Evolutionary conservation across 2,888 invertebrate species (phyloP).

Genomic region (Leptarthrus brevirostris): DNA sequence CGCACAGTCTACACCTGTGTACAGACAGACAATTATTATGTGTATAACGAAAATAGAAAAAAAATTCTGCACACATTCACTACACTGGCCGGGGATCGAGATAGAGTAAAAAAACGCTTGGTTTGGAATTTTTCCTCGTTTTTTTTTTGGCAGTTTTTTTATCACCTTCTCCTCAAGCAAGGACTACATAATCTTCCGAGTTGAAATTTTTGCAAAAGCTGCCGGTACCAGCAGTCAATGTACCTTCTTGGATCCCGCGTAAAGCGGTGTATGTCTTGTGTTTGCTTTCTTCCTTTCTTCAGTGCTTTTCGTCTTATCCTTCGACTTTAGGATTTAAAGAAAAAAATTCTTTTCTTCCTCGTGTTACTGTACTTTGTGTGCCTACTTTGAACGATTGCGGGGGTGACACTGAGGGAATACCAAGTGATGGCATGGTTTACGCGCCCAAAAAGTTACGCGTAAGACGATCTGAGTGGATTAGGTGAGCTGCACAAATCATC

Average conservation of each 20-base stretch:
- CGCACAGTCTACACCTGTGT: slow-evolving; percentile 40
- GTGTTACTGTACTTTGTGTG: slow-evolving; percentile 18
- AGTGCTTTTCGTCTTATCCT: slow-evolving; percentile 44
- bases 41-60: slow-evolving; percentile 40
- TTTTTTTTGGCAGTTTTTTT: slow-evolving; percentile 27
- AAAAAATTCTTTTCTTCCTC: slow-evolving; percentile 15
- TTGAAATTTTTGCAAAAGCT: slow-evolving; percentile 37
- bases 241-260: slow-evolving; percentile 16
- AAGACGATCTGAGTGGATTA: slow-evolving; percentile 38
- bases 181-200: slow-evolving; percentile 33
- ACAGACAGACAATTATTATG: slow-evolving; percentile 46
- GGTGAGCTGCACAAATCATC: slow-evolving; percentile 46
- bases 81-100: neutral
- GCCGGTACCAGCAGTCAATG: slow-evolving; percentile 38
- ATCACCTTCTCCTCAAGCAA: slow-evolving; percentile 34
- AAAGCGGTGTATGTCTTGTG: slow-evolving; percentile 13
- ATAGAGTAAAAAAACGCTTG: neutral
- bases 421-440: neutral
- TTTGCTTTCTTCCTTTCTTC: slow-evolving; percentile 35
- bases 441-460: slow-evolving; percentile 35
- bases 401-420: neutral
- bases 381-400: neutral
- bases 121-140: neutral
- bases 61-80: slow-evolving; percentile 11
- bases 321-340: slow-evolving; percentile 38